Evolutionary conservation across 2,797 vertebrate genomes (phyloP).

Genomic region (Dendrocincla tyrannina): DNA sequence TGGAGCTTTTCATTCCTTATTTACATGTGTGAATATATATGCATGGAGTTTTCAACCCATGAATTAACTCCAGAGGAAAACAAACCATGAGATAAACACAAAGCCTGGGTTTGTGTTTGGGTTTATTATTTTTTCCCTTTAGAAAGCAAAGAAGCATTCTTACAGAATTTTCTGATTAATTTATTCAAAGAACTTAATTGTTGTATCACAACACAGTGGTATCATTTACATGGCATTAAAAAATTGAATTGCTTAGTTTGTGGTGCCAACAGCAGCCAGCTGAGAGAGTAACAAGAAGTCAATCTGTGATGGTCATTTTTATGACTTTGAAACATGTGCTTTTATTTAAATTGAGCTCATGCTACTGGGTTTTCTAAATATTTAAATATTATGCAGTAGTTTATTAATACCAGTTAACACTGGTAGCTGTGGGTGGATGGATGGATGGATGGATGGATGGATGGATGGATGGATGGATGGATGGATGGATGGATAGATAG

Average conservation of each 20-base stretch:
- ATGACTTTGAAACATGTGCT: neutral
- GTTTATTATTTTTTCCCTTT: slow-evolving; percentile 50
- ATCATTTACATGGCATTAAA: slow-evolving; percentile 72
- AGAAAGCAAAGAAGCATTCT: slow-evolving; percentile 58
- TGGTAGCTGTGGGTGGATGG: neutral
- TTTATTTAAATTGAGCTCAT: neutral
- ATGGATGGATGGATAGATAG: neutral
- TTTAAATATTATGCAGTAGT: neutral
- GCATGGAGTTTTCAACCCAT: slow-evolving; percentile 51
- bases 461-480: neutral
- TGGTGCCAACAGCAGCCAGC: neutral
- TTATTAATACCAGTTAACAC: neutral
- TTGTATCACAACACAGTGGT: slow-evolving; percentile 53
- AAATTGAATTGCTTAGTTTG: slow-evolving; percentile 40
- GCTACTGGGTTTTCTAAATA: neutral
- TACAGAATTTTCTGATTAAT: slow-evolving; percentile 69
- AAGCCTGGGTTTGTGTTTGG: slow-evolving; percentile 49
- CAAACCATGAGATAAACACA: slow-evolving; percentile 66
- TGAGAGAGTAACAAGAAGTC: slow-evolving; percentile 9
- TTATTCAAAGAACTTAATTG: slow-evolving; percentile 72
- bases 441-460: neutral
- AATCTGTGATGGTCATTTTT: slow-evolving; percentile 10
- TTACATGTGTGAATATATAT: slow-evolving; percentile 64
- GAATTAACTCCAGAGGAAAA: slow-evolving; percentile 70
- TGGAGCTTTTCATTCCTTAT: slow-evolving; percentile 67